Conservation (phyloP, 2,797 vertebrate genomes). For the Acomys russatus region DNA sequence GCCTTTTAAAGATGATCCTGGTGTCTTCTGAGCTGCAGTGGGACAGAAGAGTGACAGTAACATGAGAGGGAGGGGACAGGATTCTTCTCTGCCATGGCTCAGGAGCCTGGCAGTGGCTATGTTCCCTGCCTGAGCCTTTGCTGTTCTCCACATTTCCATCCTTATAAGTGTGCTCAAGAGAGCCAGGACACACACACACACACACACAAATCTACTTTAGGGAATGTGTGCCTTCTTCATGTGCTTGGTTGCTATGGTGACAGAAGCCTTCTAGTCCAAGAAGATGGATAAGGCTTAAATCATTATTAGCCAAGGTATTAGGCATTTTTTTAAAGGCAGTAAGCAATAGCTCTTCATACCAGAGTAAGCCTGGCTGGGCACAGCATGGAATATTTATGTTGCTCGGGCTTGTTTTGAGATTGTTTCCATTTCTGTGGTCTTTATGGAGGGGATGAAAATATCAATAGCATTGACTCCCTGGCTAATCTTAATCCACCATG, state of each 20-base stretch:
- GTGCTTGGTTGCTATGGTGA: slow-evolving; percentile 55
- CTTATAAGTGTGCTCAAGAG: neutral
- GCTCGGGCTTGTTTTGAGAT: slow-evolving; percentile 46
- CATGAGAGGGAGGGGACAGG: neutral
- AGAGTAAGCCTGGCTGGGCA: slow-evolving; percentile 39
- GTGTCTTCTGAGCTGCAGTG: neutral
- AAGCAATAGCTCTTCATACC: slow-evolving; percentile 61
- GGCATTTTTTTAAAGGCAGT: slow-evolving; percentile 50
- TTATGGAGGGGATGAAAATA: slow-evolving; percentile 53
- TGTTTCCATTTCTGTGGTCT: slow-evolving; percentile 67
- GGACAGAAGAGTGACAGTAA: neutral
- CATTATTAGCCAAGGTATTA: slow-evolving; percentile 53
- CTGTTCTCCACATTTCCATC: neutral
- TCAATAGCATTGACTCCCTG: slow-evolving; percentile 59
- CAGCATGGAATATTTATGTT: slow-evolving; percentile 53
- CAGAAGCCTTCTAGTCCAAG: slow-evolving; percentile 61
- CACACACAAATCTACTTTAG: neutral
- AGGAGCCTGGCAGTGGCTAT: neutral
- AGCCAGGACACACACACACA: neutral
- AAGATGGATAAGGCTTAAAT: slow-evolving; percentile 72
- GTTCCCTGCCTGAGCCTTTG: neutral
- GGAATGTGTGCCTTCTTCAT: neutral
- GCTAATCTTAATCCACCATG: slow-evolving; percentile 75
- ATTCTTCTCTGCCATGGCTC: neutral
- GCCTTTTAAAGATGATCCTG: neutral